These are phyloP conservation scores for Parascotia fuliginaria DNA, from an alignment of 2,888 invertebrate genomes.

Conservation along the genomic window DNA sequence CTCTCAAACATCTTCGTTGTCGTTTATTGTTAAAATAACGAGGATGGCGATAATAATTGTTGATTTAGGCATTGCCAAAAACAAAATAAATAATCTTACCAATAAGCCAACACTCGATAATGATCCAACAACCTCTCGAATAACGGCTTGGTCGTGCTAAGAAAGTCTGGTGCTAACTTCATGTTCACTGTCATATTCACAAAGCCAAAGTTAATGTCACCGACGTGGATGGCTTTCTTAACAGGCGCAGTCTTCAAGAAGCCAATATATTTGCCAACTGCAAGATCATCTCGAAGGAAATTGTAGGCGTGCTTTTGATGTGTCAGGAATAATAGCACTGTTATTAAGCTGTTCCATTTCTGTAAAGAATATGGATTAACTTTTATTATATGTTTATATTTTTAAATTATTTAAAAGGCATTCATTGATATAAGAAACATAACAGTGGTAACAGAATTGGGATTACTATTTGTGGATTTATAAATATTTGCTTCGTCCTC, in stretches of 20 bases:
- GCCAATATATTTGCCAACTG: slow-evolving; percentile 48
- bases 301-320: slow-evolving; percentile 74
- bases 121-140: slow-evolving; percentile 67
- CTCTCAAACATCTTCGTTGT: no score
- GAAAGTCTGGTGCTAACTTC: slow-evolving; percentile 63
- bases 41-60: no score
- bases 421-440: no score
- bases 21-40: no score
- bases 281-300: slow-evolving; percentile 65
- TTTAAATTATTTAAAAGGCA: no score
- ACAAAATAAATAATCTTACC: slow-evolving; percentile 44
- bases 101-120: slow-evolving; percentile 70
- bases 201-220: slow-evolving; percentile 59
- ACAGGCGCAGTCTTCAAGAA: slow-evolving; percentile 58
- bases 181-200: slow-evolving; percentile 69
- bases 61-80: no score
- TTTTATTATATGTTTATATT: no score
- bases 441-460: no score
- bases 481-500: no score
- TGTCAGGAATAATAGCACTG: slow-evolving; percentile 55
- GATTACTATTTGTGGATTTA: no score
- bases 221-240: slow-evolving; percentile 72
- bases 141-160: slow-evolving; percentile 61
- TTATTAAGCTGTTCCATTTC: slow-evolving; percentile 68
- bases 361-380: slow-evolving; percentile 29